A percentile compares a stretch with the other conserved stretches of the same genome.
phyloP scores from a whole-genome alignment of 2,113 vertebrate species.

The Misgurnus mizolepis region DNA sequence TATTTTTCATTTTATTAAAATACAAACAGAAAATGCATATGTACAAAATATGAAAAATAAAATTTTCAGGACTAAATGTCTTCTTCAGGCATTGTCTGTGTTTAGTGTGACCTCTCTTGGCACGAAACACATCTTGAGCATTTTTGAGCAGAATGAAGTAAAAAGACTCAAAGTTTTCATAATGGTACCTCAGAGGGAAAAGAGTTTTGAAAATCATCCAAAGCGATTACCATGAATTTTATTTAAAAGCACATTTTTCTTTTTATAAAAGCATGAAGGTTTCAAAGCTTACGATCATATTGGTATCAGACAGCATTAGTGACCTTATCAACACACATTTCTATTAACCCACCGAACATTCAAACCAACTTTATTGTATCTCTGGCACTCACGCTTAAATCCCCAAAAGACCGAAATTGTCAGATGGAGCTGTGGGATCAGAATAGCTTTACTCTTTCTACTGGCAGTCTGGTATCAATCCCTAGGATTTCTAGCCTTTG shows the following conservation, averaged over 20 bases:
- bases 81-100: no score
- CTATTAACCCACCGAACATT: constrained; percentile 1
- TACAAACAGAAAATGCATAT: no score
- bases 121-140: no score
- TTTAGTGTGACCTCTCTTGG: no score
- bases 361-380: neutral
- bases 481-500: constrained; percentile 16
- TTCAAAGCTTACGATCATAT: neutral
- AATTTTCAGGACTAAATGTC: no score
- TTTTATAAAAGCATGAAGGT: neutral
- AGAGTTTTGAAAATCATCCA: neutral
- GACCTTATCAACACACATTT: neutral
- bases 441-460: constrained; percentile 36
- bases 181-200: neutral
- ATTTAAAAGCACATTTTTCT: neutral
- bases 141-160: no score
- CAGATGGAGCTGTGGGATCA: constrained; percentile 45
- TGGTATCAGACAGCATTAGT: neutral
- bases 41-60: no score
- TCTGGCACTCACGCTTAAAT: constrained; percentile 17
- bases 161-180: no score
- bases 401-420: constrained; percentile 34
- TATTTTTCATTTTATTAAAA: no score
- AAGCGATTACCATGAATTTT: neutral
- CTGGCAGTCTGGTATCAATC: constrained; percentile 13